Evolutionary conservation across 2,113 vertebrate genomes (phyloP).

Genomic region (Orcinus orca): DNA sequence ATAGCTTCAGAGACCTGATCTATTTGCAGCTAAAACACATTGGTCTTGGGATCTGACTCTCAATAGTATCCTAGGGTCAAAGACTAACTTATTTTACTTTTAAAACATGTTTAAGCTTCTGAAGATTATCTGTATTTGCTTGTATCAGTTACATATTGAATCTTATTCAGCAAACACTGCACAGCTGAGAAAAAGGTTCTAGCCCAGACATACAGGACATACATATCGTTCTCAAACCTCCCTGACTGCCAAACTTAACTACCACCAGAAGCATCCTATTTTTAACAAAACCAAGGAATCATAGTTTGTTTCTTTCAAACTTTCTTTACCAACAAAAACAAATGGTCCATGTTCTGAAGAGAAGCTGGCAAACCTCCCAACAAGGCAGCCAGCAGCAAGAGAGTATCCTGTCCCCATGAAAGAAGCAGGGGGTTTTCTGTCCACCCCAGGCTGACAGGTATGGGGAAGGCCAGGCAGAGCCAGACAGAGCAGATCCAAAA

Average conservation of each 20-base stretch:
- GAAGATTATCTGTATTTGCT: not conserved
- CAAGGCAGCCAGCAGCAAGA: not conserved
- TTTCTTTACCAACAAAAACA: conserved; percentile 15
- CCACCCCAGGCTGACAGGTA: not conserved
- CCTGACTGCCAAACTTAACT: not conserved
- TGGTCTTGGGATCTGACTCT: not conserved
- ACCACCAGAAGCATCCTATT: not conserved
- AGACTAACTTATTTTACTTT: not conserved
- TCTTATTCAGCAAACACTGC: not conserved
- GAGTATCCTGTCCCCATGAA: not conserved
- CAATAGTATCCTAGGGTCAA: not conserved
- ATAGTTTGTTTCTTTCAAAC: not conserved
- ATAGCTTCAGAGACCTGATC: not conserved
- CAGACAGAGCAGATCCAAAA: too few relatives aligned
- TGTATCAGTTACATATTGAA: not conserved
- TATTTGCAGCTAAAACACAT: conserved; percentile 12
- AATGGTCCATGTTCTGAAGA: not conserved
- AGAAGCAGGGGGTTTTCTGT: not conserved
- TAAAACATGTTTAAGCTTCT: not conserved
- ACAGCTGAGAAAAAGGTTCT: not conserved
- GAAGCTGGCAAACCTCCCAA: not conserved
- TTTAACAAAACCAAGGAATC: conserved; percentile 18
- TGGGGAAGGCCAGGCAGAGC: not conserved
- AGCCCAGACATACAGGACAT: too few relatives aligned
- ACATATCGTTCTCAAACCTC: not conserved